Base-by-base conservation (phyloP, 1,140 invertebrate species). In the Caenorhabditis latens region DNA sequence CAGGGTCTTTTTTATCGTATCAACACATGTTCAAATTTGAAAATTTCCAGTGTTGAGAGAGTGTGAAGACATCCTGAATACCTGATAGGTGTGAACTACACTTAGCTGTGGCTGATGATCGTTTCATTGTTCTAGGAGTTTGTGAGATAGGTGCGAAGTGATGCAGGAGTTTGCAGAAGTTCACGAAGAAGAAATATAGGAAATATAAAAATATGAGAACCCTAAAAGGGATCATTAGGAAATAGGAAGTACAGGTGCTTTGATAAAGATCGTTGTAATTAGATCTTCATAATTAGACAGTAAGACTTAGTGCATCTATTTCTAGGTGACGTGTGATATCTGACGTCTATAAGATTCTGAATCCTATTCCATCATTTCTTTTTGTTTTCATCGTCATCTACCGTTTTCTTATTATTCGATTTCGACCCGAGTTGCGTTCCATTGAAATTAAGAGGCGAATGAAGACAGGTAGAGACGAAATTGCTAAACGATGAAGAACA, bases 51-150 rank as follows among this genome's bases (percentile, higher is more conserved):
- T 63, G 9, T 32, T 32, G 8, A n/a, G 5, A 32, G 13, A 63
- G 7, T 24, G 58, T 63, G 24, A 63, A 9, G 32, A 58, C 19
- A 9, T 63, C 50, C 16, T 16, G 43, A 75, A 19, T 42, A 48
- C 42, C 67, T 75, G 46, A 53, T 50, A 79, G 71, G 71, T 79
- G 71, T 24, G 71, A 79, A 79, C 21, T 11, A 79, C 71, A 79
- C 71, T 46, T 79, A 43, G n/a, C 53, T 71, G 65, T 24, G 40
- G n/a, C 71, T 21, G 53, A 21, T 50, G 71, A 32, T n/a, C 43
- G 32, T 71, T 79, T 43, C 19, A 53, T 50, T 50, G 71, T 79
- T 79, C 46, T 0, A 21, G 6, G 6, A 50, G 71, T 4, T 21
- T 11, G 1, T 79, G 13, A 13, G 53, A 79, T 79, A 53, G 71